These are phyloP conservation scores for Amphiprion ocellaris DNA, from an alignment of 2,113 vertebrate species.

Conservation along the genomic window DNA sequence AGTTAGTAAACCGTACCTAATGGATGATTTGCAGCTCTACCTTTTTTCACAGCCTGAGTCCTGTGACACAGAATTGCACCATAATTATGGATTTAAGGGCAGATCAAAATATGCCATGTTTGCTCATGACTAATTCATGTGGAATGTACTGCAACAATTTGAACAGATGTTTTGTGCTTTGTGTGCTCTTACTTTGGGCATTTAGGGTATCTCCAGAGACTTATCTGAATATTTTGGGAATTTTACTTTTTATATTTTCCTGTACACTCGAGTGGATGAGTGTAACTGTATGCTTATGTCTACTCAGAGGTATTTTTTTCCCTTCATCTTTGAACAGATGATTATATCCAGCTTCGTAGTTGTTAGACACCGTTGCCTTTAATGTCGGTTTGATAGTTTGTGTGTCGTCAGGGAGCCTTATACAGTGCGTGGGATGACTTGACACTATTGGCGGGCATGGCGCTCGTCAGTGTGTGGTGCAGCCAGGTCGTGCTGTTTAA, in stretches of 20 bases:
- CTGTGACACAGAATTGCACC: slow-evolving; percentile 56
- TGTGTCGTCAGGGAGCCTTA: slow-evolving; percentile 53
- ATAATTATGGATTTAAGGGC: slow-evolving; percentile 73
- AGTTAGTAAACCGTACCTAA: slow-evolving; percentile 55
- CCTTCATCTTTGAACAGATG: slow-evolving; percentile 32
- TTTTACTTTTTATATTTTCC: slow-evolving; percentile 33
- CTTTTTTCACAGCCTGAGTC: slow-evolving; percentile 47
- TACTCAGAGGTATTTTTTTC: slow-evolving; percentile 17
- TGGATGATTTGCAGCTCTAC: slow-evolving; percentile 62
- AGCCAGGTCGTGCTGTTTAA: slow-evolving; percentile 79
- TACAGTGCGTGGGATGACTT: slow-evolving; percentile 67
- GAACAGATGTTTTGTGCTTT: slow-evolving; percentile 64
- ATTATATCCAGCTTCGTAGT: slow-evolving; percentile 37
- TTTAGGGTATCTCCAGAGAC: slow-evolving; percentile 44
- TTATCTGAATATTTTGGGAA: slow-evolving; percentile 40
- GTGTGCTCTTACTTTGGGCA: slow-evolving; percentile 52
- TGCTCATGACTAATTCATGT: slow-evolving; percentile 73
- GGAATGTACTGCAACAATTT: slow-evolving; percentile 48
- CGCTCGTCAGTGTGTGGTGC: slow-evolving; percentile 57
- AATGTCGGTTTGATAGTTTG: slow-evolving; percentile 55
- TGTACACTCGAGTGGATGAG: slow-evolving; percentile 23
- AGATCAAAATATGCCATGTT: slow-evolving; percentile 73
- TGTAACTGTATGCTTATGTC: neutral
- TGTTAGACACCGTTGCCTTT: slow-evolving; percentile 53
- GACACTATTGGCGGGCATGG: slow-evolving; percentile 61